phyloP scores from a whole-genome alignment of 1,140 invertebrate species.

The Drosophila athabasca region DNA sequence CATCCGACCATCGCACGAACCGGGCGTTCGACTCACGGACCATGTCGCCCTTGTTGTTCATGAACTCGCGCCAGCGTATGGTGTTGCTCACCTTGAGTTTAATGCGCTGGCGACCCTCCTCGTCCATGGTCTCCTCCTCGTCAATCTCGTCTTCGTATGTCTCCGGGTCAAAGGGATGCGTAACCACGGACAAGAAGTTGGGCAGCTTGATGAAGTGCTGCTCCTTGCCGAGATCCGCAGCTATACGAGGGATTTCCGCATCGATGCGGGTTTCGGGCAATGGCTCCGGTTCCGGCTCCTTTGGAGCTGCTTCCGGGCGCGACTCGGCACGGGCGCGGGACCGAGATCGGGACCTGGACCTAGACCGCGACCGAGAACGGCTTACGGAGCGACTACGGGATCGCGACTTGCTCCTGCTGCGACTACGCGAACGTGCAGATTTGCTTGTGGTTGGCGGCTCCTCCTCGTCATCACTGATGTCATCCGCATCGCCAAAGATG shows the following conservation, averaged over 20 bases:
- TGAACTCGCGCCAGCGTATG: constrained; percentile 95
- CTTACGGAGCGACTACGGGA: constrained; percentile 66
- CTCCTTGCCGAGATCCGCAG: constrained; percentile 94
- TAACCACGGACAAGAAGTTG: constrained; percentile 96
- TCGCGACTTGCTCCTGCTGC: constrained; percentile 50
- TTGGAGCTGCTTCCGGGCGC: constrained; percentile 50
- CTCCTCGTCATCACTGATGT: constrained; percentile 92
- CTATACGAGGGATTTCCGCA: constrained; percentile 97
- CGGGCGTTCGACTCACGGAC: constrained; percentile 97
- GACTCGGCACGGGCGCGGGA: constrained; percentile 60
- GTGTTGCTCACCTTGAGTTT: constrained; percentile 99
- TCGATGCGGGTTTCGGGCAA: constrained; percentile 97
- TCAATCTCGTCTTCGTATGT: constrained; percentile 99
- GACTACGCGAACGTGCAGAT: constrained; percentile 57
- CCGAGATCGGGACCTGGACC: constrained; percentile 55
- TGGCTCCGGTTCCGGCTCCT: constrained; percentile 89
- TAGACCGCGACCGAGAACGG: constrained; percentile 54
- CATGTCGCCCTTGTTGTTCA: constrained; percentile 93
- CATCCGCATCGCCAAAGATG: constrained; percentile 96
- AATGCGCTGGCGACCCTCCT: constrained; percentile 96
- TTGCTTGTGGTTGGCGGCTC: constrained; percentile 77
- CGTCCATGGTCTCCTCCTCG: constrained; percentile 98
- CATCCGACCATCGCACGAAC: constrained; percentile 98
- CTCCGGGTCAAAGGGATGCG: constrained; percentile 95
- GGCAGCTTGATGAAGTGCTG: constrained; percentile 97